phyloP scores from a whole-genome alignment of 1,140 invertebrate genomes.

The Dinoponera quadriceps region DNA sequence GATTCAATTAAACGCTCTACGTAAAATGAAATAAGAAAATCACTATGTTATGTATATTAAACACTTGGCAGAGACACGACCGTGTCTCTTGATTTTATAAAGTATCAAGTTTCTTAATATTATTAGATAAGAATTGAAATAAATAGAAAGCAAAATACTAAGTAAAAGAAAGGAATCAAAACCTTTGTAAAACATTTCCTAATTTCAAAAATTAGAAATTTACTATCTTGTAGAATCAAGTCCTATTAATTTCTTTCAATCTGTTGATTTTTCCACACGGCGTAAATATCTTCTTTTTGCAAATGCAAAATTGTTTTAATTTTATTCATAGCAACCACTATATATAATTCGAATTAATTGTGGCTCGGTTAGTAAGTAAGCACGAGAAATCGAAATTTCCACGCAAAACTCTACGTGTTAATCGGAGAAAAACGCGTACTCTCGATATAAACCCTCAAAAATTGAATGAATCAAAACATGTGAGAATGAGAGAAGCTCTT shows the following conservation, averaged over 20 bases:
- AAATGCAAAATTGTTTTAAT: constrained; percentile 2
- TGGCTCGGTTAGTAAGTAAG: constrained; percentile 73
- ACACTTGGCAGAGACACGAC: too few species aligned
- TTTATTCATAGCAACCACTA: background rate
- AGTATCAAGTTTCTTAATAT: background rate
- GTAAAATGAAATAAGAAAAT: background rate
- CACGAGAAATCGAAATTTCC: constrained; percentile 76
- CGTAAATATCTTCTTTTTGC: background rate
- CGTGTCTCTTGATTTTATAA: too few species aligned
- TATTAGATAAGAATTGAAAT: constrained; percentile 5
- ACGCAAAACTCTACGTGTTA: constrained; percentile 71
- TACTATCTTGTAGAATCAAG: background rate
- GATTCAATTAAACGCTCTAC: constrained; percentile 14
- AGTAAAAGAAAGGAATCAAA: background rate
- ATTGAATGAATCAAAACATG: constrained; percentile 70
- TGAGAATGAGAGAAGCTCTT: constrained; percentile 73
- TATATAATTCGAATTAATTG: constrained; percentile 50
- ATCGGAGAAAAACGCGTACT: constrained; percentile 73
- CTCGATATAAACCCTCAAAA: constrained; percentile 64
- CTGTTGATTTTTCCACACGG: constrained; percentile 9
- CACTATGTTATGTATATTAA: background rate
- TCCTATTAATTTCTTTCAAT: constrained; percentile 6
- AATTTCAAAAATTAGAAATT: constrained; percentile 27
- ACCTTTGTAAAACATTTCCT: background rate
- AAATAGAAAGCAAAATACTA: background rate